phyloP scores from a whole-genome alignment of 2,888 invertebrate species.

The Ecdyonurus torrentis region DNA sequence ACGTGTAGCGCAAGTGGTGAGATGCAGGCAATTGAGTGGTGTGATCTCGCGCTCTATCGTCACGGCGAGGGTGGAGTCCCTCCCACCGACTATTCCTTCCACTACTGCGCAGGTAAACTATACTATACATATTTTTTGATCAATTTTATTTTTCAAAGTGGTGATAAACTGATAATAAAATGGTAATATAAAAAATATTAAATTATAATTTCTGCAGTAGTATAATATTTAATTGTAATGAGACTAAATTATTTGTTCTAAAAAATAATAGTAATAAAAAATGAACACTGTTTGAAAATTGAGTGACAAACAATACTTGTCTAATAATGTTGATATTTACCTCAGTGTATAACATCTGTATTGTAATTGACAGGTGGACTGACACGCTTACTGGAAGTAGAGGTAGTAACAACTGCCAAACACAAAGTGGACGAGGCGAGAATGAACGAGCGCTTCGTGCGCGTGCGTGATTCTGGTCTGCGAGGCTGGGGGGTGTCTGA shows the following conservation, averaged over 20 bases:
- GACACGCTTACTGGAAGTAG: conserved; percentile 33
- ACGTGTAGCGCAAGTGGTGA: conserved; percentile 30
- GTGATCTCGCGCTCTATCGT: conserved; percentile 38
- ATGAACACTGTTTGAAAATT: too few species aligned
- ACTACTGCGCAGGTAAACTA: conserved; percentile 37
- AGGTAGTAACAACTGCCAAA: conserved; percentile 32
- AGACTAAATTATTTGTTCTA: too few species aligned
- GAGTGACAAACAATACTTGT: too few species aligned
- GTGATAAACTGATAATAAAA: conserved; percentile 1
- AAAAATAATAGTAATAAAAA: too few species aligned
- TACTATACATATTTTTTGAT: neutral
- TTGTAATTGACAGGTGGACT: conserved; percentile 33
- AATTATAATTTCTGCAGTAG: too few species aligned
- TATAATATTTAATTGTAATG: too few species aligned
- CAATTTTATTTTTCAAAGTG: neutral
- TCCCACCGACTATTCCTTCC: conserved; percentile 43
- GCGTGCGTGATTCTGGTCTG: conserved; percentile 39
- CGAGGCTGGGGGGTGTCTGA: conserved; percentile 47
- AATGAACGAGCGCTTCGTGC: conserved; percentile 39
- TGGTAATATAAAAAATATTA: neutral
- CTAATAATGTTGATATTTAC: too few species aligned
- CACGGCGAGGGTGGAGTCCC: conserved; percentile 40
- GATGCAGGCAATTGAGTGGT: conserved; percentile 26
- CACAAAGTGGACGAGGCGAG: conserved; percentile 43
- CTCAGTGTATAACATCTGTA: too few species aligned